Conservation (phyloP, 2,888 invertebrate species). For the Temnothorax rugatulus region DNA sequence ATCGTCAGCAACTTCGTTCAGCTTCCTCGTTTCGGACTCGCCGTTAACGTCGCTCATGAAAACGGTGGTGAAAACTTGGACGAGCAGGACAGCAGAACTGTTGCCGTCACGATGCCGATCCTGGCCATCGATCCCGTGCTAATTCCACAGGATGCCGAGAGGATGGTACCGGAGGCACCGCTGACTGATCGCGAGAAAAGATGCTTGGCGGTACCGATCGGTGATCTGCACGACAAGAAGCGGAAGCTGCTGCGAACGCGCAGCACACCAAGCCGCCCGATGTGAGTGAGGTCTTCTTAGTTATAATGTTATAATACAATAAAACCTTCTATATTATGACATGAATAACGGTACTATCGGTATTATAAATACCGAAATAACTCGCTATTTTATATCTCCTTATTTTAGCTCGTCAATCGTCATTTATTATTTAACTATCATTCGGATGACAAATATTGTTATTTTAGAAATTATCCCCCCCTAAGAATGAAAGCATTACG, state of each 20-base stretch:
- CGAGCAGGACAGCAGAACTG: neutral
- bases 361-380: neutral
- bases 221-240: constrained; percentile 83
- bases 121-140: constrained; percentile 53
- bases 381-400: neutral
- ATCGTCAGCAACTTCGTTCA: neutral
- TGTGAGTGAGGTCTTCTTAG: constrained; percentile 69
- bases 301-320: neutral
- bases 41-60: constrained; percentile 5
- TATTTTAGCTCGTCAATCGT: neutral
- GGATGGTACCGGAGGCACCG: constrained; percentile 69
- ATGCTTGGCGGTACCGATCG: constrained; percentile 84
- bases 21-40: constrained; percentile 46
- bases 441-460: neutral
- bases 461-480: neutral
- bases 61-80: neutral
- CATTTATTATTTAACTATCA: neutral
- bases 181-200: constrained; percentile 84
- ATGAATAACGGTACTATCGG: neutral
- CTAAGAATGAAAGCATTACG: neutral
- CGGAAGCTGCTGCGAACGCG: constrained; percentile 81
- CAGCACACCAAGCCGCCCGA: constrained; percentile 74
- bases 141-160: constrained; percentile 62
- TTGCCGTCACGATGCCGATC: neutral
- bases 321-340: neutral